These are phyloP conservation scores for Myotis yumanensis DNA, from an alignment of 2,113 vertebrate species.

Conservation along the genomic window DNA sequence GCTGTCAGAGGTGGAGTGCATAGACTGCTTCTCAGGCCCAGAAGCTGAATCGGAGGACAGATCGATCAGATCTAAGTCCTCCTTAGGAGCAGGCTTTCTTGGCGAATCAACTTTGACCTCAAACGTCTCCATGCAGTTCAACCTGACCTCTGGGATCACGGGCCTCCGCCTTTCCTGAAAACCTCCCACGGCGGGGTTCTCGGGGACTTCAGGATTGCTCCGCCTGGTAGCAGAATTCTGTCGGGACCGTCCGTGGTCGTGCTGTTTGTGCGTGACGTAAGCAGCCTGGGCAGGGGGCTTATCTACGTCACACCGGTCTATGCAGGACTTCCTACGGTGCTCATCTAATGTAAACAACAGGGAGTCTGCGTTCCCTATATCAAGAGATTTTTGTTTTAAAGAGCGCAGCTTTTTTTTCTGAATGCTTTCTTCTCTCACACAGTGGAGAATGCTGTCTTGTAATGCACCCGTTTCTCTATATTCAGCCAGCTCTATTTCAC, in stretches of 20 bases:
- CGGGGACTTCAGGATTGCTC: constrained; percentile 81
- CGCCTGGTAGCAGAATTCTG: constrained; percentile 88
- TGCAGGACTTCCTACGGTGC: constrained; percentile 97
- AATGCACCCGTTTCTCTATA: constrained; percentile 94
- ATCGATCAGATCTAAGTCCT: constrained; percentile 96
- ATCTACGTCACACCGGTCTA: constrained; percentile 93
- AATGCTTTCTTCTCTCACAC: constrained; percentile 95
- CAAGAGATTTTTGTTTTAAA: constrained; percentile 99
- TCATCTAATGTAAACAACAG: constrained; percentile 96
- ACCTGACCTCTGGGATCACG: constrained; percentile 95
- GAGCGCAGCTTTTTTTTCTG: constrained; percentile 97
- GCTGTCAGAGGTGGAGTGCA: constrained; percentile 95
- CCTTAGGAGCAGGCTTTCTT: constrained; percentile 83
- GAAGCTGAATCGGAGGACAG: constrained; percentile 96
- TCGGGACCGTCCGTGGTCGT: constrained; percentile 86
- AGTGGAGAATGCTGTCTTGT: constrained; percentile 96
- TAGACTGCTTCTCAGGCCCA: constrained; percentile 94
- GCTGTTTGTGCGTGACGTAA: constrained; percentile 76
- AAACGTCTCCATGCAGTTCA: constrained; percentile 96
- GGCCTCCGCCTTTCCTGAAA: constrained; percentile 88
- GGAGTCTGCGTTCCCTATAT: constrained; percentile 98
- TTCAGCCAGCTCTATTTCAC: constrained; percentile 98
- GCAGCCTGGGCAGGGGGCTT: constrained; percentile 85
- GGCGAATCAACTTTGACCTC: constrained; percentile 91
- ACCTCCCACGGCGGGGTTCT: constrained; percentile 82